phyloP scores from a whole-genome alignment of 1,140 invertebrate genomes.

The Bombus huntii region DNA sequence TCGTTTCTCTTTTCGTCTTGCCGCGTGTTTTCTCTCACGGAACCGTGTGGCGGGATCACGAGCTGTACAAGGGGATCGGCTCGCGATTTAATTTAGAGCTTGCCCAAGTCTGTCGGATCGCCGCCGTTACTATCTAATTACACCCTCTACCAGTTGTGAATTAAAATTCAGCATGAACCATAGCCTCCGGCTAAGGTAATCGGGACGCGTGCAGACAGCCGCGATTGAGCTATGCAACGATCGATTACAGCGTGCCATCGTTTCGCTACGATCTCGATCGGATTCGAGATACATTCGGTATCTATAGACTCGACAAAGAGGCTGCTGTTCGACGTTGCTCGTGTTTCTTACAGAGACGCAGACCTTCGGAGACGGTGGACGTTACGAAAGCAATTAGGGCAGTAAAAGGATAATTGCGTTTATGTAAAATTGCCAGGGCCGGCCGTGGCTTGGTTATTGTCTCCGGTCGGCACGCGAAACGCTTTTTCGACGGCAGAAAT shows the following conservation, averaged over 20 bases:
- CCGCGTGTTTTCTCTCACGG: conserved; percentile 28
- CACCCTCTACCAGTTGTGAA: conserved; percentile 62
- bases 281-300: background rate
- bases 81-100: conserved; percentile 74
- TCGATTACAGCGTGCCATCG: conserved; percentile 17
- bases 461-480: conserved; percentile 48
- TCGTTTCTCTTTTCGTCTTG: background rate
- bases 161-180: conserved; percentile 64
- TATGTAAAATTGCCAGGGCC: conserved; percentile 42
- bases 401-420: conserved; percentile 57
- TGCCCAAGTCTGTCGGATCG: conserved; percentile 54
- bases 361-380: background rate
- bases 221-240: conserved; percentile 22
- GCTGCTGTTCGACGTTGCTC: background rate
- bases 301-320: background rate
- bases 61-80: conserved; percentile 19
- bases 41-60: conserved; percentile 7
- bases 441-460: conserved; percentile 41
- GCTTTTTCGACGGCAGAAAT: conserved; percentile 59
- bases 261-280: conserved; percentile 19
- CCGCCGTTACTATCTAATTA: conserved; percentile 68
- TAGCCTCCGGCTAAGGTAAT: conserved; percentile 8
- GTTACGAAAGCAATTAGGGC: conserved; percentile 50
- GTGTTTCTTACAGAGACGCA: too few species aligned
- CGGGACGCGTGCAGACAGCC: conserved; percentile 8